Percentiles rank a stretch among this genome's conserved stretches.
These are phyloP conservation scores for Sporophila hypoxantha DNA, from an alignment of 2,113 vertebrate genomes.

Conservation along the genomic window DNA sequence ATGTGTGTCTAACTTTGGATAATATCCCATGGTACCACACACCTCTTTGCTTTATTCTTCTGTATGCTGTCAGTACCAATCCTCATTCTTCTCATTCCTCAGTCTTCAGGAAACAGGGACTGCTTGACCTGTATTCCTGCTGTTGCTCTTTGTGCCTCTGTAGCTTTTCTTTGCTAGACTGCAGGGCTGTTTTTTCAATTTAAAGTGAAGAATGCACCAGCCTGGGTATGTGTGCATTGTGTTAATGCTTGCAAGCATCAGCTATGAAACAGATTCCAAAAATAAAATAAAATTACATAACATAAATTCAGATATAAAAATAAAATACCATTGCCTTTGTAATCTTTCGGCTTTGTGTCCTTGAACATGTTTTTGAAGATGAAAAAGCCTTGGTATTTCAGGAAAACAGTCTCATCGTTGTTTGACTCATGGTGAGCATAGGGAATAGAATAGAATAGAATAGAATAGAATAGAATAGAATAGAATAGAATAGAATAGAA, in stretches of 20 bases:
- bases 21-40: neutral
- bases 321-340: neutral
- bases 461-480: neutral
- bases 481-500: neutral
- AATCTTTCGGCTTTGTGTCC: neutral
- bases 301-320: neutral
- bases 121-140: neutral
- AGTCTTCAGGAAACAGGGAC: neutral
- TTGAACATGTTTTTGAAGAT: neutral
- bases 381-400: neutral
- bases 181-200: neutral
- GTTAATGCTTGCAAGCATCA: neutral
- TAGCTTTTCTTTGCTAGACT: neutral
- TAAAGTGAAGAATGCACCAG: neutral
- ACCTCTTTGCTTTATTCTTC: neutral
- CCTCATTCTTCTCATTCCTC: neutral
- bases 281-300: neutral
- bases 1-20: neutral
- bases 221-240: neutral
- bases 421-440: neutral
- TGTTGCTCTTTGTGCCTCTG: neutral
- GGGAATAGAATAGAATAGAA: neutral
- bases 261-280: neutral
- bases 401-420: neutral
- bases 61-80: neutral